Evolutionary conservation across 2,797 vertebrate genomes (phyloP).

Genomic region (Acanthis flammea): DNA sequence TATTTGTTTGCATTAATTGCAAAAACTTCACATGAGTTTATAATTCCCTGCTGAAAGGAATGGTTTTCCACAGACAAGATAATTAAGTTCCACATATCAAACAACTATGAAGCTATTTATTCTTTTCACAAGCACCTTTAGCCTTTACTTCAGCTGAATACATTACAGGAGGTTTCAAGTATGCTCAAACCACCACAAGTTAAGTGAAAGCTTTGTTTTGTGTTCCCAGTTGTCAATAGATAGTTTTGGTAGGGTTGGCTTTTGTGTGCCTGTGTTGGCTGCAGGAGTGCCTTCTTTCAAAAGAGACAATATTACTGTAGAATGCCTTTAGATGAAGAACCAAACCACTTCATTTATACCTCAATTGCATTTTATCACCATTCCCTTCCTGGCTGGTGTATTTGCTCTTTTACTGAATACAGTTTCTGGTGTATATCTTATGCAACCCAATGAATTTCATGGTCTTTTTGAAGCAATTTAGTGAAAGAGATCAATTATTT

Average conservation of each 20-base stretch:
- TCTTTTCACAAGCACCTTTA: not conserved
- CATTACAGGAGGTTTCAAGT: not conserved
- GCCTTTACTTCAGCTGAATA: not conserved
- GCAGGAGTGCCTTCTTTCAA: not conserved
- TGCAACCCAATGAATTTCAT: not conserved
- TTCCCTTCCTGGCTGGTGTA: not conserved
- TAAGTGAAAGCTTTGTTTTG: not conserved
- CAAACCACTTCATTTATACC: not conserved
- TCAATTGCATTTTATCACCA: not conserved
- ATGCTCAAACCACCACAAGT: not conserved
- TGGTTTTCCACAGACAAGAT: not conserved
- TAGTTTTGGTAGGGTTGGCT: not conserved
- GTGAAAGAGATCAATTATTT: not conserved
- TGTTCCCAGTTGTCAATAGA: not conserved
- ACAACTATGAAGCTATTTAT: not conserved
- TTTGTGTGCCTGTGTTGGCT: not conserved
- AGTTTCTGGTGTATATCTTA: not conserved
- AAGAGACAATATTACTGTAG: not conserved
- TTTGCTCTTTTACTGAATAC: not conserved
- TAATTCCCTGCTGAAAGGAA: not conserved
- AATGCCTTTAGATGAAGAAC: not conserved
- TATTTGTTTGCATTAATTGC: not conserved
- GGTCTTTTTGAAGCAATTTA: conserved; percentile 17
- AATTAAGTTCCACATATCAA: not conserved
- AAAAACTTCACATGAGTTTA: not conserved